phyloP scores from a whole-genome alignment of 1,140 invertebrate species.

The Nymphalis io region DNA sequence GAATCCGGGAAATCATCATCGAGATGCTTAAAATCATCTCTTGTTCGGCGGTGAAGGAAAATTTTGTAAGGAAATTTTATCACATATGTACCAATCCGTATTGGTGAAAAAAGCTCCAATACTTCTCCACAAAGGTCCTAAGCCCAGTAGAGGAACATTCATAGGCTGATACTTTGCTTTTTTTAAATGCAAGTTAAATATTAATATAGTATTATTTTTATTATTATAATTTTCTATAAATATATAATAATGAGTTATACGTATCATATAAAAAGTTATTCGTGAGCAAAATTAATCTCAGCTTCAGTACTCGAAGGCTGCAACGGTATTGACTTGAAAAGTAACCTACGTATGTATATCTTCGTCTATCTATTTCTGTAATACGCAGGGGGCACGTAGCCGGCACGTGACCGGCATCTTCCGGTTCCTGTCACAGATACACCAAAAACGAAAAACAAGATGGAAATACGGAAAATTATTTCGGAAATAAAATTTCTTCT shows the following conservation, averaged over 20 bases:
- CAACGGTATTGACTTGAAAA: conserved; percentile 10
- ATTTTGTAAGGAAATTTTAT: too few species aligned
- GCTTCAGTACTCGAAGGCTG: not conserved
- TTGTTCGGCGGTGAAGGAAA: too few species aligned
- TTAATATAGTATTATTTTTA: too few species aligned
- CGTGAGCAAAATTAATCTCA: not conserved
- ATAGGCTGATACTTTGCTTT: too few species aligned
- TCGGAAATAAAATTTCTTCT: conserved; percentile 45
- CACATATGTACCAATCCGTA: too few species aligned
- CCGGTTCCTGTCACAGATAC: conserved; percentile 41
- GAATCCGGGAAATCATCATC: too few species aligned
- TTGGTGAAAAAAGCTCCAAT: too few species aligned
- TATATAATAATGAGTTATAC: not conserved
- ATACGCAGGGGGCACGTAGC: conserved; percentile 35
- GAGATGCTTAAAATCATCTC: too few species aligned
- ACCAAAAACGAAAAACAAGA: conserved; percentile 47
- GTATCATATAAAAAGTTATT: too few species aligned
- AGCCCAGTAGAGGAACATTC: too few species aligned
- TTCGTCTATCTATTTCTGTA: conserved; percentile 13
- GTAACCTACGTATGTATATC: conserved; percentile 10
- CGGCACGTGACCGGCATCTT: conserved; percentile 42
- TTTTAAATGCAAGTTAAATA: too few species aligned
- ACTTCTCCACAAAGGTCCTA: too few species aligned
- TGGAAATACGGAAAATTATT: conserved; percentile 48
- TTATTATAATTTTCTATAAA: not conserved